phyloP scores from a whole-genome alignment of 2,113 vertebrate species.

The Syrrhaptes paradoxus region DNA sequence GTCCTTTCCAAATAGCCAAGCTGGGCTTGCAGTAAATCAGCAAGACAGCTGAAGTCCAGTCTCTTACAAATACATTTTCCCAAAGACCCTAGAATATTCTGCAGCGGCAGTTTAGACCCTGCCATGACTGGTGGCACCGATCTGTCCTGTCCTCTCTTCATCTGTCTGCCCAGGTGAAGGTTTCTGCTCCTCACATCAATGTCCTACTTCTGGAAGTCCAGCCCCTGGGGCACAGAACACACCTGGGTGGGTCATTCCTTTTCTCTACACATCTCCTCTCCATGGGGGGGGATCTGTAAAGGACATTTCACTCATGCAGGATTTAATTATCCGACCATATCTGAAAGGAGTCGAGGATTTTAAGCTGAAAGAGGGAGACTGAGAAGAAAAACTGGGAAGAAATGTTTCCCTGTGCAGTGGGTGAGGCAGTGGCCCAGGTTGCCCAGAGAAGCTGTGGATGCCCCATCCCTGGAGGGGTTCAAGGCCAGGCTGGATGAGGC shows the following conservation, averaged over 20 bases:
- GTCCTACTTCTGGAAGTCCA: not conserved
- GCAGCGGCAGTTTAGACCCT: not conserved
- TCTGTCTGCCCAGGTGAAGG: rapidly evolving
- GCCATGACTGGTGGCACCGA: not conserved
- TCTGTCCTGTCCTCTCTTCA: not conserved
- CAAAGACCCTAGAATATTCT: not conserved
- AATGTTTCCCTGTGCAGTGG: no score
- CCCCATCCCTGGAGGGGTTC: no score
- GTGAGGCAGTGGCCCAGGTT: no score
- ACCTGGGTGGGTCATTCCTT: not conserved
- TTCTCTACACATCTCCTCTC: not conserved
- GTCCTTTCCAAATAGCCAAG: not conserved
- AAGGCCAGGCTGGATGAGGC: no score
- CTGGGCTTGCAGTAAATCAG: not conserved
- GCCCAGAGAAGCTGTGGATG: no score
- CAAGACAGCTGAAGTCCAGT: not conserved
- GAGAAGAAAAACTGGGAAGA: no score
- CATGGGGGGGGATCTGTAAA: not conserved
- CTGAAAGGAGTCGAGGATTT: not conserved
- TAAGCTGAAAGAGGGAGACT: no score
- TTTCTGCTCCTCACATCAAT: not conserved
- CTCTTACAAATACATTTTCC: not conserved
- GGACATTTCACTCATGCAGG: not conserved
- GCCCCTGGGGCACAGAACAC: not conserved
- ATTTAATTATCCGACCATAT: not conserved